Base-by-base conservation (phyloP, 2,113 vertebrate genomes). In the Peromyscus leucopus region DNA sequence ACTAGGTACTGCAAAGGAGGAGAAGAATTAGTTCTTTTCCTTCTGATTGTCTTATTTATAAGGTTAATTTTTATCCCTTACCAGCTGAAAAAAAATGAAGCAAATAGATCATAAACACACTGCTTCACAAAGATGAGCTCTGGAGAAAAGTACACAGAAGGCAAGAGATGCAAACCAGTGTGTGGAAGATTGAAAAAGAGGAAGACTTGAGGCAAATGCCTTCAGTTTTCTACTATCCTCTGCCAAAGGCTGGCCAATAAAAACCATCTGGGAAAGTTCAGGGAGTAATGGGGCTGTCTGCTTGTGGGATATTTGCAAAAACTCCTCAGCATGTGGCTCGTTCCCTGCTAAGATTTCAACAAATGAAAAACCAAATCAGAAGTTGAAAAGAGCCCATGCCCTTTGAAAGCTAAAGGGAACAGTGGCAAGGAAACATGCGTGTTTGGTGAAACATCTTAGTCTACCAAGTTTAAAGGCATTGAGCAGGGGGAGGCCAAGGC, bases 41-140 rank as follows among this genome's bases (percentile, higher is more conserved):
- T 93, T 57, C 39, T 95, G 63, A 80, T 75, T 75, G 85, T 57
- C 75, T 78, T 72, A 79, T 84, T 90, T 84, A 74, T 55, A 71
- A 94, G 67, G n/a, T 15, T 63, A 75, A 55, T 42, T 85, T 86
- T 93, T 72, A 12, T 86, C 31, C 82, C 51, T 31, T 90, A 46
- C 33, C 42, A 85, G 24, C 69, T 39, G 55, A n/a, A 63, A 86
- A 74, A 42, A 91, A 46, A 55, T 55, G 4, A 22, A 72, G 5
- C 86, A 80, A 86, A 75, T 57, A 5, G 22, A 65, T n/a, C 36
- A 28, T 89, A 36, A 91, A 88, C 11, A 1, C 51, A 7, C 28
- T 65, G n/a, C 31, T 2, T 48, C 21, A 65, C 75, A 36, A 93
- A 80, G 36, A 85, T 31, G 72, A 85, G 36, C 12, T 78, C n/a